Base-by-base conservation (phyloP, 1,140 invertebrate genomes). In the Dysdera silvatica region DNA sequence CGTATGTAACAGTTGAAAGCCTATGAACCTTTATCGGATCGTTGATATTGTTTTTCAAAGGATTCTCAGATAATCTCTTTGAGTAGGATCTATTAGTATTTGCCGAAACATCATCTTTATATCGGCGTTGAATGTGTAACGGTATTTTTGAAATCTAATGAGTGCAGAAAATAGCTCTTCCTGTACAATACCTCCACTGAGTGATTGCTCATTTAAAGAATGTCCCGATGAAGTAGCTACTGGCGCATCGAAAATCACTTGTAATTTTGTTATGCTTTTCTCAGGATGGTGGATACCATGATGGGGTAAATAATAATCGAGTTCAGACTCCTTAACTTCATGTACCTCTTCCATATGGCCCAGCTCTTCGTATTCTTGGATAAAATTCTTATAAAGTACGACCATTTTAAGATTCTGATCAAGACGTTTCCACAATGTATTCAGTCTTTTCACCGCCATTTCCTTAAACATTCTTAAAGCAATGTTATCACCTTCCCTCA, bases 1-100 rank as follows among this genome's bases (percentile, higher is more conserved):
- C 74, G 69, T 74, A 77, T 0, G 72, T 74, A 0, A 49, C 47
- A 24, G 47, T 4, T 26, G 14, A 16, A 12, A 49, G 47, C 1
- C 29, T 4, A 28, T 49, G 29, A 26, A 18, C 18, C 26, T 49
- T 49, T 10, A 49, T 28, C 4, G 24, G 47, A 28, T 49, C 47
- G 29, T 28, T 49, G 10, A 28, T 12, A 4, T 14, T 12, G 1
- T 49, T 28, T 18, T 49, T 28, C 47, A 49, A 26, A 49, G 26
- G 16, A 76, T 52, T 33, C 49, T 31, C 31, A n/a, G 49, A 1
- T 18, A 23, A 8, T 33, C 35, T 2, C 12, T 31, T 32, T 52
- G 28, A 16, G n/a, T 4, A 1, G 28, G 3, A 23, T 52, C 20
- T 16, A 52, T 33, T 31, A 31, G 14, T 10, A 33, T 33, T 26